Evolutionary conservation across 2,113 vertebrate species (phyloP).

Genomic region (Scomber scombrus): DNA sequence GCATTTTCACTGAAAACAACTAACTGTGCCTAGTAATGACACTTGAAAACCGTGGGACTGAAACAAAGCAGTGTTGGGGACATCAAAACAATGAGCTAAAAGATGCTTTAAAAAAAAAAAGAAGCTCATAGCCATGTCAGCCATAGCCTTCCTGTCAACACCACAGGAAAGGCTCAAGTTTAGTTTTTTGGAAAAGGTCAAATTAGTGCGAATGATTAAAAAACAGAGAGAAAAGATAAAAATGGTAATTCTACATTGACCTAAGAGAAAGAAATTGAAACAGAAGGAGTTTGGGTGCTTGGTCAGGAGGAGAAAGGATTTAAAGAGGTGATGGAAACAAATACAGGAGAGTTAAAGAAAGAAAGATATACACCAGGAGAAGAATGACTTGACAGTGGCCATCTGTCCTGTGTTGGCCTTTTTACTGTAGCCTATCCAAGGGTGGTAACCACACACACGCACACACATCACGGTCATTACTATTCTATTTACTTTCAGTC

Average conservation of each 20-base stretch:
- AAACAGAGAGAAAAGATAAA: background rate
- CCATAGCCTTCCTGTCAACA: too few species aligned
- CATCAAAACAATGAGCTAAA: too few species aligned
- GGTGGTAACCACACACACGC: slow-evolving; percentile 37
- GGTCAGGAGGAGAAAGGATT: slow-evolving; percentile 10
- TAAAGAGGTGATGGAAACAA: slow-evolving; percentile 26
- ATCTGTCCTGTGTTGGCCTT: slow-evolving; percentile 61
- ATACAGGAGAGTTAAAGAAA: slow-evolving; percentile 20
- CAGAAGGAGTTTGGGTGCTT: slow-evolving; percentile 17
- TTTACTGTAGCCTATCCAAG: slow-evolving; percentile 54
- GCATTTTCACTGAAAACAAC: too few species aligned
- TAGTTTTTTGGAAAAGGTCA: background rate
- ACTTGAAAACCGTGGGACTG: too few species aligned
- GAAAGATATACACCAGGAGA: slow-evolving; percentile 41
- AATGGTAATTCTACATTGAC: background rate
- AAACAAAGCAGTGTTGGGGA: too few species aligned
- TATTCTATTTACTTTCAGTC: slow-evolving; percentile 22
- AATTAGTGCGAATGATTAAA: background rate
- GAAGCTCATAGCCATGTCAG: too few species aligned
- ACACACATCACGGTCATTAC: slow-evolving; percentile 38
- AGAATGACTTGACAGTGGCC: slow-evolving; percentile 56
- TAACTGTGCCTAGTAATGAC: too few species aligned
- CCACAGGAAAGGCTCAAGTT: background rate
- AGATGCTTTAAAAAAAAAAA: too few species aligned
- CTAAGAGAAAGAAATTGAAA: background rate